Evolutionary conservation across 1,140 invertebrate species (phyloP), one percentile per base, ranked within the genome.

Genomic region (Triops cancriformis): DNA sequence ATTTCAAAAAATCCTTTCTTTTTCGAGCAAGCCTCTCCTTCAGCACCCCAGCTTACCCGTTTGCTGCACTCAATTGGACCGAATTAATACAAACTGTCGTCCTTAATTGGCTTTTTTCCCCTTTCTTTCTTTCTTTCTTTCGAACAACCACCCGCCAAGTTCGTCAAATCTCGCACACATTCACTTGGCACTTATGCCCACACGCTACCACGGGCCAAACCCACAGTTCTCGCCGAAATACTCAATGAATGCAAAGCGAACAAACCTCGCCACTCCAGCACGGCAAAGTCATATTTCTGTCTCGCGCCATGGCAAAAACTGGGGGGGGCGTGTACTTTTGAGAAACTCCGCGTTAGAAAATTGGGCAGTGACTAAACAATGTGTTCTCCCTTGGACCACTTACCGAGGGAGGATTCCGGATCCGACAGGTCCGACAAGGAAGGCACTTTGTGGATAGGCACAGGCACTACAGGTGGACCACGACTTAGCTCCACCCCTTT

Each of bases 381-480:
- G n/a, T 72, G 2, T 72, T 27, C 43, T 31, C 11, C 4, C n/a
- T n/a, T n/a, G n/a, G n/a, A n/a, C 23, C 28, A 92, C 92, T 92
- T 86, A 94, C 93, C 92, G 79, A 93, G 83, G 11, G 92, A 93
- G 43, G 89, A 91, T 85, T 94, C 93, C 26, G 90, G 90, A 84
- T 93, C 93, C 3, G 92, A 93, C 10, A 94, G 87, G 84, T 94
- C 93, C 72, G 91, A 92, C 41, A 94, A 88, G 1, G 92, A 93
- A 7, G 93, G 93, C 77, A 94, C 93, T 84, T 93, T 94, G 84
- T 92, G 91, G 87, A 93, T 92, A 26, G 91, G 72, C 87, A 83
- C 14, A 80, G 76, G 26, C 78, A 81, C 43, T 81, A 79, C 5
- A 79, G 82, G 73, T 42, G 83, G 51, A 80, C 80, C 4, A 78